phyloP scores from a whole-genome alignment of 2,888 invertebrate species.

The Lysandra bellargus region DNA sequence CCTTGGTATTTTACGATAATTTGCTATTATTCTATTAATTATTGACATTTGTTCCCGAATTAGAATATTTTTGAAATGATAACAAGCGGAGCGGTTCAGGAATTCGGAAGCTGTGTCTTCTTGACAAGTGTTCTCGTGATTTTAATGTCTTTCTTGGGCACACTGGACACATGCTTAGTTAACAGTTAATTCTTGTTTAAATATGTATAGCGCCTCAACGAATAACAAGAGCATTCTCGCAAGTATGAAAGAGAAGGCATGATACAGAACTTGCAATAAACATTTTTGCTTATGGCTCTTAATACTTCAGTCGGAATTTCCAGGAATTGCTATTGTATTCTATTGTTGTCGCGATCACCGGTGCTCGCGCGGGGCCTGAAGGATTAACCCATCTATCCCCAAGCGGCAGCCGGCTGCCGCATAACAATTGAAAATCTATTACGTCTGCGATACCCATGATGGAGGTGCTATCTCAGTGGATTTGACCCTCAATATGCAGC shows the following conservation, averaged over 20 bases:
- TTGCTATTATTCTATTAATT: not conserved
- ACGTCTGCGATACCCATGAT: no score
- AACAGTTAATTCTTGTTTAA: not conserved
- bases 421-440: no score
- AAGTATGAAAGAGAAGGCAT: not conserved
- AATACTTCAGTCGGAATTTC: no score
- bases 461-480: no score
- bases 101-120: not conserved
- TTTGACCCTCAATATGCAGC: not conserved
- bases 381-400: no score
- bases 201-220: not conserved
- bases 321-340: no score
- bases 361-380: no score
- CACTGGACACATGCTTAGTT: no score
- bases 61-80: not conserved
- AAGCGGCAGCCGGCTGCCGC: no score
- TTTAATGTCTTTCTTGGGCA: not conserved
- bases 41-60: not conserved
- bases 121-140: not conserved
- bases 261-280: not conserved
- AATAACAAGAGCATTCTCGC: not conserved
- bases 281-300: not conserved
- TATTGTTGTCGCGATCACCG: no score
- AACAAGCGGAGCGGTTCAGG: not conserved
- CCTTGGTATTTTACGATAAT: slow-evolving; percentile 31